Base-by-base conservation (phyloP, 2,113 vertebrate genomes). In the Parotia lawesii region DNA sequence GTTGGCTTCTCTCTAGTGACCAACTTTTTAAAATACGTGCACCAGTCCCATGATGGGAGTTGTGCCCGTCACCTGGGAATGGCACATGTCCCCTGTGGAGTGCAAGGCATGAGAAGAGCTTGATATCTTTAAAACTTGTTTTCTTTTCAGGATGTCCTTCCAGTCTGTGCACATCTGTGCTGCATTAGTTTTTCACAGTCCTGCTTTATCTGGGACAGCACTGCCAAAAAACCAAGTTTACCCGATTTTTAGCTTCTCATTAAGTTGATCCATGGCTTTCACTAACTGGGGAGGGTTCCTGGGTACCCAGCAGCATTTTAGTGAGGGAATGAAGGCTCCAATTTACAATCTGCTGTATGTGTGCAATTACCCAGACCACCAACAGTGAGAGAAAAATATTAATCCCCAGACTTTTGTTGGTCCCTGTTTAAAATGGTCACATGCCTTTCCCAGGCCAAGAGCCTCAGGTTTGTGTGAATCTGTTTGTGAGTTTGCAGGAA, bases 281-380 rank as follows among this genome's bases (percentile, higher is more conserved):
- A 75, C 91, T 96, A 64, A 62, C 89, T 28, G 15, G 85, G 84
- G 82, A 90, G 65, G 69, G 85, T 95, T 90, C 76, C 48, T 75
- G 92, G 93, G 90, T 96, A 92, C 96, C 95, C 90, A 95, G 95
- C 84, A 64, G 93, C 50, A 14, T 45, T 95, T 93, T 95, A 90
- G 94, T 12, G 45, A 88, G 96, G 92, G 95, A 97, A 90, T 81
- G 92, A 71, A 94, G 97, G 90, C 96, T 96, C 94, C 89, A 91
- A 69, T 98, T 98, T 98, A 97, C 97, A 97, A 85, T 96, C 95
- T 96, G 66, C 94, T 97, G 71, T 92, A 96, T 98, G 94, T 97
- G 96, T 97, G 96, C 97, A 98, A 97, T 98, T 98, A 97, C 88
- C 78, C 73, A 95, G 98, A 97, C 98, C 98, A 98, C 98, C 98